phyloP scores from a whole-genome alignment of 2,888 invertebrate species.

The Diaphora mendica region DNA sequence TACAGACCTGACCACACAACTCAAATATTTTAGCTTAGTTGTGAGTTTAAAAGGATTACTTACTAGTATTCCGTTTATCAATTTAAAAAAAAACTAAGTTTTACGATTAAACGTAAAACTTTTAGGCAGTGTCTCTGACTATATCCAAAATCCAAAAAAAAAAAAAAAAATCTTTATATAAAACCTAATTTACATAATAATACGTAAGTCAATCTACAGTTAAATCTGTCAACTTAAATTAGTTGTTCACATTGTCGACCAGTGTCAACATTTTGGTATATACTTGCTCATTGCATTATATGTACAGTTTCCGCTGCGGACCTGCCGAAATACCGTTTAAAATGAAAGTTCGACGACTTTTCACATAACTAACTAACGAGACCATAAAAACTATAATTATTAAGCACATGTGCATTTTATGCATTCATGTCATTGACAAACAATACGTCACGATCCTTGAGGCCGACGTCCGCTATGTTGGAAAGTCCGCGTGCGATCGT shows the following conservation, averaged over 20 bases:
- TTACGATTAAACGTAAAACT: not conserved
- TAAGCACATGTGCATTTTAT: slow-evolving; percentile 60
- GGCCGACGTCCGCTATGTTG: slow-evolving; percentile 91
- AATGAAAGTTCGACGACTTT: slow-evolving; percentile 22
- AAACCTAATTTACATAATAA: not conserved
- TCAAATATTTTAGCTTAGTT: not conserved
- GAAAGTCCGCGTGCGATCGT: slow-evolving; percentile 89
- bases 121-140: too few relatives aligned
- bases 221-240: not conserved
- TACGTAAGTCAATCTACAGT: not conserved
- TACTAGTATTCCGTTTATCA: not conserved
- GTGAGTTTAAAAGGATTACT: not conserved
- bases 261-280: not conserved
- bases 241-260: slow-evolving; percentile 10
- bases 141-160: too few relatives aligned
- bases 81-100: not conserved
- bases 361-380: slow-evolving; percentile 4
- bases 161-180: too few relatives aligned
- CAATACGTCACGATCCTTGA: slow-evolving; percentile 95
- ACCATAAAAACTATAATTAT: not conserved
- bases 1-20: not conserved
- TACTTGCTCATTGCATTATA: slow-evolving; percentile 37
- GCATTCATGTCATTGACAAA: slow-evolving; percentile 98
- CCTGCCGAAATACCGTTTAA: slow-evolving; percentile 23
- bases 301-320: slow-evolving; percentile 38